Percentiles rank a stretch among this genome's conserved stretches.
Evolutionary conservation across 2,797 vertebrate species (phyloP).

Genomic region (Aythya fuligula): DNA sequence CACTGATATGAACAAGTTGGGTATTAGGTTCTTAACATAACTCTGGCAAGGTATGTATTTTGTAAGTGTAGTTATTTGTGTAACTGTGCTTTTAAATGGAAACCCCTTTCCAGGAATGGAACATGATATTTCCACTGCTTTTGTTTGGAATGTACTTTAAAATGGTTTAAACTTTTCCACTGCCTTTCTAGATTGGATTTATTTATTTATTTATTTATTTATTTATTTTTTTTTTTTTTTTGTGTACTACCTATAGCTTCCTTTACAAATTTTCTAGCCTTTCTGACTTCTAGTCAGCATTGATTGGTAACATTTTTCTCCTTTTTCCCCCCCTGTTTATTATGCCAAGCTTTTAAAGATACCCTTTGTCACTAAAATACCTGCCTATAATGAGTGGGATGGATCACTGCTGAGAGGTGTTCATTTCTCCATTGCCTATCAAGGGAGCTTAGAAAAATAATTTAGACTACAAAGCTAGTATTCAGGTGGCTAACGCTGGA

Average conservation of each 20-base stretch:
- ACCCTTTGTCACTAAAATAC: not conserved
- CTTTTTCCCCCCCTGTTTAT: not conserved
- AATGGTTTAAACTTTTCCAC: not conserved
- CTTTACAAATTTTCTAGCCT: not conserved
- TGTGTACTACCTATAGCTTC: not conserved
- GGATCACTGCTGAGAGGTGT: not conserved
- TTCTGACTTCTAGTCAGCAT: not conserved
- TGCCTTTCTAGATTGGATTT: not conserved
- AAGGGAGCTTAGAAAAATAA: not conserved
- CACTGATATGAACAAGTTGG: not conserved
- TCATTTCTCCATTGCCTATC: not conserved
- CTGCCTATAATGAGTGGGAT: not conserved
- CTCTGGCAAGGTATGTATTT: not conserved
- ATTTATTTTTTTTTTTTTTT: not conserved
- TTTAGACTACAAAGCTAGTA: not conserved
- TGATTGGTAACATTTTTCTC: not conserved
- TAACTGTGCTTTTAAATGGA: not conserved
- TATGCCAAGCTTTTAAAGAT: not conserved
- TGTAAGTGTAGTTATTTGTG: not conserved
- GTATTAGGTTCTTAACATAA: not conserved
- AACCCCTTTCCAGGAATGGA: not conserved
- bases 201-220: not conserved
- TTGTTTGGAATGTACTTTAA: not conserved
- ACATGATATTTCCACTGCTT: not conserved
- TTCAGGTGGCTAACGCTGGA: not conserved